Evolutionary conservation across 37 sponge, comb jelly and placozoan genomes (phyloP).

Genomic region (Oopsacas minuta): DNA sequence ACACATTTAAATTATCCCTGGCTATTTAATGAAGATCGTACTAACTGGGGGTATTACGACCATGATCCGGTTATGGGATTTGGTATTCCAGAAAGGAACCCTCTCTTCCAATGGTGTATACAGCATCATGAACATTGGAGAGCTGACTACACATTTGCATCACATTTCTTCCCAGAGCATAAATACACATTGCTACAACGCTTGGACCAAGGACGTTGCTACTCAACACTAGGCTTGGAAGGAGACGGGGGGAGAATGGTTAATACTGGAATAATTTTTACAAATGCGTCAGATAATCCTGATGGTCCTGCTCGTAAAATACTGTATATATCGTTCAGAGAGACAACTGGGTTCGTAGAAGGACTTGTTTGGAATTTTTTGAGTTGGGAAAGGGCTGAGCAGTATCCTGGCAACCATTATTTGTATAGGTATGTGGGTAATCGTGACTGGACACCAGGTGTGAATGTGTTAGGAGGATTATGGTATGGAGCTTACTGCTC

Average conservation of each 20-base stretch:
- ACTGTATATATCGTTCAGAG: background rate
- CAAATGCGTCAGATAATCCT: background rate
- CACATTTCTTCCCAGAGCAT: background rate
- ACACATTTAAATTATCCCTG: background rate
- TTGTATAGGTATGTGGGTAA: background rate
- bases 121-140: background rate
- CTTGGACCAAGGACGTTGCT: background rate
- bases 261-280: background rate
- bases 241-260: background rate
- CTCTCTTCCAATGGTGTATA: background rate
- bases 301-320: background rate
- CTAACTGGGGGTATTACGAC: background rate
- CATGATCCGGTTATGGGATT: background rate
- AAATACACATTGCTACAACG: background rate
- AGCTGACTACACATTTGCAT: background rate
- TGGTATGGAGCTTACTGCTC: background rate
- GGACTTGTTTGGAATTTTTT: background rate
- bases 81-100: background rate
- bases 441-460: background rate
- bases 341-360: background rate
- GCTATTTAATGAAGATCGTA: background rate
- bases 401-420: background rate
- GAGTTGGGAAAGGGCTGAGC: background rate
- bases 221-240: background rate
- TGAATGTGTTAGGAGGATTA: background rate